phyloP scores from a whole-genome alignment of 2,888 invertebrate genomes.

The Julus scandinavius region DNA sequence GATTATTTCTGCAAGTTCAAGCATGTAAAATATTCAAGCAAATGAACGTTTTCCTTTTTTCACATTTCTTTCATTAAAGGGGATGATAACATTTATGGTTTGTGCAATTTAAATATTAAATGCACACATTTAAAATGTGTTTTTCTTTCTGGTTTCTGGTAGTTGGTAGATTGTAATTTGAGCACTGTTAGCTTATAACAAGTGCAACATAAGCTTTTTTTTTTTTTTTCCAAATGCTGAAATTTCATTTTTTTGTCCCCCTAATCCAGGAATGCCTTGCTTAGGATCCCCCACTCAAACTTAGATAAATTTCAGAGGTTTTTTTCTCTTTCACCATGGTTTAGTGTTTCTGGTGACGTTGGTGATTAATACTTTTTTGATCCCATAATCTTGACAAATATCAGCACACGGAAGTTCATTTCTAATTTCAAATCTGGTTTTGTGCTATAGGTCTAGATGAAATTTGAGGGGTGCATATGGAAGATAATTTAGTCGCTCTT shows the following conservation, averaged over 20 bases:
- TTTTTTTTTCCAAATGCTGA: background rate
- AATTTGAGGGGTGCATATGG: background rate
- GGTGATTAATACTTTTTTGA: background rate
- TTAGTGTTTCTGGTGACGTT: background rate
- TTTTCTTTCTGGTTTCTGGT: background rate
- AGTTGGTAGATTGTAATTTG: too few relatives aligned
- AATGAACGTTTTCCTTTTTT: too few relatives aligned
- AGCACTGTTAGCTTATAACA: background rate
- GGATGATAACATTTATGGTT: too few relatives aligned
- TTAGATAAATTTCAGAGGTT: background rate
- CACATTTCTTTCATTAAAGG: too few relatives aligned
- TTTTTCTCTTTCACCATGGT: background rate
- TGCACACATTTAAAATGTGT: too few relatives aligned
- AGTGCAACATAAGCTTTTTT: background rate
- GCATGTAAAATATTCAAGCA: too few relatives aligned
- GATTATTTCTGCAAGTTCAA: too few relatives aligned
- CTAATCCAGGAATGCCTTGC: too few relatives aligned
- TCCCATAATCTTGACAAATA: constrained; percentile 24
- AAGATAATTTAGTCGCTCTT: background rate
- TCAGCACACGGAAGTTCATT: background rate
- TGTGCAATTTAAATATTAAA: too few relatives aligned
- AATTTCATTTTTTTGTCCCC: background rate
- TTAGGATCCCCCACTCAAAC: background rate
- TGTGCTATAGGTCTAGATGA: background rate
- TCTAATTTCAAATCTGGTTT: constrained; percentile 1